These are phyloP conservation scores for Eolophus roseicapilla DNA, from an alignment of 2,113 vertebrate genomes.

Conservation along the genomic window DNA sequence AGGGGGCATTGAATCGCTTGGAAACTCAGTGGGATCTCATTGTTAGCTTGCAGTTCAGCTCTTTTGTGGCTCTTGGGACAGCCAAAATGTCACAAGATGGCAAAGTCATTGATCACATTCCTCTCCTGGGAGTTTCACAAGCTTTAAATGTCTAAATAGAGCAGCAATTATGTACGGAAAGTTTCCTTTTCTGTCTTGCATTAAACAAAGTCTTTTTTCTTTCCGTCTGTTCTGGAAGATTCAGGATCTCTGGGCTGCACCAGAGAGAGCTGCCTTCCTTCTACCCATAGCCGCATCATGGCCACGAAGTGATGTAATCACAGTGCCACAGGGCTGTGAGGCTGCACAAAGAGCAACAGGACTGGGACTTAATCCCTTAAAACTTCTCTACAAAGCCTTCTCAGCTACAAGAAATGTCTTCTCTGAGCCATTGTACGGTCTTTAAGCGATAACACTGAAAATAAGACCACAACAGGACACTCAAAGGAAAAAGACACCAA, in stretches of 20 bases:
- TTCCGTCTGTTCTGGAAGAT: not conserved
- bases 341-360: not conserved
- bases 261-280: not conserved
- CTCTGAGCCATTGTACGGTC: not conserved
- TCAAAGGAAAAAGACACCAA: not conserved
- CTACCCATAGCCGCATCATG: not conserved
- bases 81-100: not conserved
- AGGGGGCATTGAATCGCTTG: not conserved
- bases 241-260: fast-evolving
- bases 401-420: not conserved
- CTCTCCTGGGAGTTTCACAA: not conserved
- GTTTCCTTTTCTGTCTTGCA: not conserved
- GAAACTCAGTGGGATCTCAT: not conserved
- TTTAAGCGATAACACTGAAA: not conserved
- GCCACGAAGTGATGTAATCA: not conserved
- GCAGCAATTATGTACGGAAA: not conserved
- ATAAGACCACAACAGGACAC: not conserved
- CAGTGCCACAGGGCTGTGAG: fast-evolving
- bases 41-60: not conserved
- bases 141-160: not conserved
- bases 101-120: not conserved
- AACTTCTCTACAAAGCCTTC: not conserved
- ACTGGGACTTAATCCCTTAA: not conserved
- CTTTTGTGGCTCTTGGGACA: not conserved
- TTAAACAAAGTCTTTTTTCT: not conserved